Base-by-base conservation (phyloP, 2,888 invertebrate genomes). In the Zonitis immaculata region DNA sequence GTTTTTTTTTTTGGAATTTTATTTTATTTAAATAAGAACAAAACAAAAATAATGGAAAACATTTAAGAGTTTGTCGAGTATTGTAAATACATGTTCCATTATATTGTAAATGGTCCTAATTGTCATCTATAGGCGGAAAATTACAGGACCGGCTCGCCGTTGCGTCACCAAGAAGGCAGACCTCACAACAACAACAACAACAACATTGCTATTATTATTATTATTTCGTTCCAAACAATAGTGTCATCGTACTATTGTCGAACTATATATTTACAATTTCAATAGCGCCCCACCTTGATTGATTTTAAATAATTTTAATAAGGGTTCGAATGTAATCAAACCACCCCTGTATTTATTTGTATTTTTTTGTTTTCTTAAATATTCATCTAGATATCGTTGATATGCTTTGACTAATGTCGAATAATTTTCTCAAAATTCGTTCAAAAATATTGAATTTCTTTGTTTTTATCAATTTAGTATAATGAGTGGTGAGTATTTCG, bases 121-220 rank as follows among this genome's bases (percentile, higher is more conserved):
- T 56, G 50, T 52, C 50, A 47, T 42, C 46, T 30, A 56, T 50
- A 56, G 52, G 52, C 44, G 56, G 52, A 43, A 56, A 52, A 56
- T 56, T 56, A 56, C 52, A 56, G 50, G 56, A 39, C 52, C 52
- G 56, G 47, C 56, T 50, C 50, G 52, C 52, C 52, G 50, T 56
- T 56, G 56, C 56, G 56, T 56, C 56, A 56, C 56, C 50, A 52
- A 56, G 47, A 47, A 35, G 52, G 52, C 52, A 56, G 52, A 56
- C 56, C 52, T 32, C 49, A 49, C 49, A 56, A 39, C 48, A 52
- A 48, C 18, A 44, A 42, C 27, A 49, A 26, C 32, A 25, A 14
- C 26, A 42, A 26, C 18, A 56, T 52, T 50, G 52, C 44, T 47
- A 44, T 50, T 56, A 56, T 56, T 56, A 52, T 39, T 52, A 18